phyloP scores from a whole-genome alignment of 2,113 vertebrate species.

The Catharus minimus region DNA sequence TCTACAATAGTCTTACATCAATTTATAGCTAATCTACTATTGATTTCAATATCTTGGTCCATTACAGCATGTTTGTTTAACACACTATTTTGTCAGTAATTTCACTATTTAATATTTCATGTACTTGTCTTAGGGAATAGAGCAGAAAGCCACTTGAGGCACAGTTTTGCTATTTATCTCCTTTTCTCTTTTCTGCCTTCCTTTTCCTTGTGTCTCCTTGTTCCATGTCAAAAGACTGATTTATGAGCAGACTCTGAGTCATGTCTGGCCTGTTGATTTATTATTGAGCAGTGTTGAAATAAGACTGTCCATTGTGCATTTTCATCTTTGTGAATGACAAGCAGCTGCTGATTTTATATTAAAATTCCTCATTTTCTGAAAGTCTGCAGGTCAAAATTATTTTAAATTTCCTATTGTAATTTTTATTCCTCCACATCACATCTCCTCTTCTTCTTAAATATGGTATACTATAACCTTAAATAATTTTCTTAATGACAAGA shows the following conservation, averaged over 20 bases:
- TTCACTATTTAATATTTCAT: conserved; percentile 21
- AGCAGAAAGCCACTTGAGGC: not conserved
- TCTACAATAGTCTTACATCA: not conserved
- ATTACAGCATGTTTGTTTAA: not conserved
- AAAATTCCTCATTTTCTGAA: not conserved
- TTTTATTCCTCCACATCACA: not conserved
- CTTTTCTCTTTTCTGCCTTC: not conserved
- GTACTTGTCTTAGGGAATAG: not conserved
- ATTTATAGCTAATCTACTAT: not conserved
- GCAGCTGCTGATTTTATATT: not conserved
- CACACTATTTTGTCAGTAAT: not conserved
- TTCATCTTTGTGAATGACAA: conserved; percentile 9
- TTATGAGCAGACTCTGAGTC: conserved; percentile 28
- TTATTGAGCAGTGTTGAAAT: conserved; percentile 30
- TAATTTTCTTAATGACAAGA: not conserved
- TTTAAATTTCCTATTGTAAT: not conserved
- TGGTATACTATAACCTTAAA: not conserved
- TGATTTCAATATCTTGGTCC: not conserved
- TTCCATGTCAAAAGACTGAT: conserved; percentile 22
- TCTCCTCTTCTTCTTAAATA: not conserved
- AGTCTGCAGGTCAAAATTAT: not conserved
- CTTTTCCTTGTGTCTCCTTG: not conserved
- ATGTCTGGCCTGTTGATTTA: conserved; percentile 44
- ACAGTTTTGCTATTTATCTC: not conserved
- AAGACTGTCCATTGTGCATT: not conserved